Percentiles rank a stretch among this genome's conserved stretches.
These are phyloP conservation scores for Diaperis boleti DNA, from an alignment of 2,888 invertebrate species.

Conservation along the genomic window DNA sequence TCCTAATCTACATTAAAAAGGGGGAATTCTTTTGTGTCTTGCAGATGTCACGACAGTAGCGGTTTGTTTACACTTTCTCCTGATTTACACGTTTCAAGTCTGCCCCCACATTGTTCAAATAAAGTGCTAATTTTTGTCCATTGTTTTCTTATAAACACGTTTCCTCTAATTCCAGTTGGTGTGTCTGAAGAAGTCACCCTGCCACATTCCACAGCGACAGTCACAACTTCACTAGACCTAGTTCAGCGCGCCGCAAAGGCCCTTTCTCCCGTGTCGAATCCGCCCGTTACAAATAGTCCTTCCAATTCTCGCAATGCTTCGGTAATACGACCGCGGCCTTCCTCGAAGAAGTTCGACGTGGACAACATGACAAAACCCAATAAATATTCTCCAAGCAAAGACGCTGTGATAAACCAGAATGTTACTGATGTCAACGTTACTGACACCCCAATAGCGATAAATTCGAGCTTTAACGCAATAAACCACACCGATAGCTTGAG, in stretches of 20 bases:
- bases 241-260: conserved; percentile 46
- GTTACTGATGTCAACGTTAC: conserved; percentile 49
- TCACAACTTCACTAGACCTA: conserved; percentile 41
- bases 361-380: conserved; percentile 40
- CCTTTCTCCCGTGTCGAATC: conserved; percentile 48
- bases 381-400: conserved; percentile 49
- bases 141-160: too few relatives aligned
- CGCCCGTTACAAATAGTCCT: conserved; percentile 51
- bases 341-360: conserved; percentile 47
- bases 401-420: conserved; percentile 63
- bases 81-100: too few relatives aligned
- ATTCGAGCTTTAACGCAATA: conserved; percentile 53
- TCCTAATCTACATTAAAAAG: too few relatives aligned
- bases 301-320: conserved; percentile 44
- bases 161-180: conserved; percentile 42
- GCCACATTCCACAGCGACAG: conserved; percentile 52
- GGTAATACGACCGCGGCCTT: conserved; percentile 47
- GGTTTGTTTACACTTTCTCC: too few relatives aligned
- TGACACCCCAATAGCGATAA: conserved; percentile 53
- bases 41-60: too few relatives aligned
- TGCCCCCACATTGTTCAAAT: too few relatives aligned
- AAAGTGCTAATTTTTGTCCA: too few relatives aligned
- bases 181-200: conserved; percentile 42
- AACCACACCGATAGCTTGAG: conserved; percentile 57
- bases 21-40: too few relatives aligned